Base-by-base conservation (phyloP, 2,113 vertebrate species). In the Climacteris rufus region DNA sequence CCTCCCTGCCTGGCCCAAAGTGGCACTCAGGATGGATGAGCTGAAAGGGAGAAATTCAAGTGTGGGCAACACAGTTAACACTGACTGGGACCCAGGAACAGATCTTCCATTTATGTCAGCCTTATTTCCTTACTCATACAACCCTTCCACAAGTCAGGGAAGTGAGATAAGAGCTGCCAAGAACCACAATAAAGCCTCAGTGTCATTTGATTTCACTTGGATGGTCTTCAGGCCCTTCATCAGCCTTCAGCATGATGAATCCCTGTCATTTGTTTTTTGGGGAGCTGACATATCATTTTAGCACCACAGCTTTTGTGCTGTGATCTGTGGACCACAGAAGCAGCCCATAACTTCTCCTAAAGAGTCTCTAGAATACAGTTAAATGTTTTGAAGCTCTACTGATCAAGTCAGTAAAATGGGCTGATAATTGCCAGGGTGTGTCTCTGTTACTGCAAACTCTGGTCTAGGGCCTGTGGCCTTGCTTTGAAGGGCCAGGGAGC, bases 311-410 rank as follows among this genome's bases (percentile, higher is more conserved):
- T 75, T 66, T 70, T 59, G 25, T 63, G 13, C 25, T 87, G 37
- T 56, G 17, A 25, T 30, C 44, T 54, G 4, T 9, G 13, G 44
- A 66, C 25, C 23, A 35, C 37, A n/a, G 0, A 0, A 69, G 30
- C 60, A 65, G 18, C 17, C 14, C 47, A 13, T 24, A 85, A 52
- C 28, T 85, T 39, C 33, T 83, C 39, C 54, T 63, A 35, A 69
- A 86, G 17, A 42, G 59, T 50, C 49, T 70, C 86, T 77, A 65
- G 59, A 80, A 80, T 20, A 25, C 27, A 54, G 54, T 37, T 42
- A 16, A 76, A 42, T 33, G 19, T 60, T 83, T 49, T 49, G 25
- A 49, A 49, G 35, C 7, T 76, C 54, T 30, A 13, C 27, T 35
- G 47, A 69, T 40, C 15, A 61, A 39, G n/a, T 82, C 69, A 75